A percentile compares a stretch with the other conserved stretches of the same genome.
These are phyloP conservation scores for Pocillopora grandis DNA, from an alignment of 92 coral and sea anemone species.

Conservation along the genomic window DNA sequence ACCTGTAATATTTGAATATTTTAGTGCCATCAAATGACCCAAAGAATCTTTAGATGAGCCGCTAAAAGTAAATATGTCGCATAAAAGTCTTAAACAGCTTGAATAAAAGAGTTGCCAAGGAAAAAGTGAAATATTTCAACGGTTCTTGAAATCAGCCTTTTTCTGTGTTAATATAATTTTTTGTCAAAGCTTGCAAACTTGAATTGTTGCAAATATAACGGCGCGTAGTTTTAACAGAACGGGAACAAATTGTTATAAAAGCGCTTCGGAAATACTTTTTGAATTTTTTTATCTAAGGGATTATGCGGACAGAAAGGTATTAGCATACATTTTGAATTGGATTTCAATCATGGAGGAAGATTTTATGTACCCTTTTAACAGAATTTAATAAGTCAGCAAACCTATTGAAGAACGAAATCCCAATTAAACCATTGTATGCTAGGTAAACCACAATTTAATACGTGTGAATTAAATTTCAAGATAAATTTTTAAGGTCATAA, in stretches of 20 bases:
- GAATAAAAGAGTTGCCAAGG: not conserved
- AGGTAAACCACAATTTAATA: not conserved
- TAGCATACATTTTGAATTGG: not conserved
- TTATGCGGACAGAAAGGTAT: not conserved
- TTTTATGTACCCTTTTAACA: not conserved
- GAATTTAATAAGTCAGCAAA: not conserved
- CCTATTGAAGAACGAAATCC: not conserved
- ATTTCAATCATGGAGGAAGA: not conserved
- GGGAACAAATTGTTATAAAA: no score
- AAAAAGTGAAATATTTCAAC: not conserved
- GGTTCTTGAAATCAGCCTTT: no score
- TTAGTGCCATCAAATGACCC: not conserved
- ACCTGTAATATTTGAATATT: no score
- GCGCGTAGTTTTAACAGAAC: no score
- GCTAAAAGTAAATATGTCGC: not conserved
- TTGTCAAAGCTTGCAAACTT: no score
- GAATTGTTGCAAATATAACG: no score
- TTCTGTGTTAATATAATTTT: no score
- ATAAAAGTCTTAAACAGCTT: not conserved
- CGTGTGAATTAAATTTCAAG: constrained; percentile 2
- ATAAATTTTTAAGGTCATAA: not conserved
- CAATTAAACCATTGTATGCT: not conserved
- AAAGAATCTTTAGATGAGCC: not conserved
- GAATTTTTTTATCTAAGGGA: no score
- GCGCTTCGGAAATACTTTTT: no score